These are phyloP conservation scores for Poecilia picta DNA, from an alignment of 2,797 vertebrate genomes.

Conservation along the genomic window DNA sequence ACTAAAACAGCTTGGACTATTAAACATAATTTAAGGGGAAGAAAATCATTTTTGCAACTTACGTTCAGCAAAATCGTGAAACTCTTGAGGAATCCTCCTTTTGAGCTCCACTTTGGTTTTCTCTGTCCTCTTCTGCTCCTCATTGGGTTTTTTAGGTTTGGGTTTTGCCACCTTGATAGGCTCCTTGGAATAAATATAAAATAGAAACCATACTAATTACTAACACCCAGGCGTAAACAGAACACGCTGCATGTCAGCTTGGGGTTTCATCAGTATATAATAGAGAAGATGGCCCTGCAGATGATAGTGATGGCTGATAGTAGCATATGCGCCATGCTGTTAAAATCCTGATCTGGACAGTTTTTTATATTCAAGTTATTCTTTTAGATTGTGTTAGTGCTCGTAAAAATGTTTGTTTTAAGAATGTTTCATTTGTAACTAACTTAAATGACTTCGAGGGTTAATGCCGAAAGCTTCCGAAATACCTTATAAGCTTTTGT, in stretches of 20 bases:
- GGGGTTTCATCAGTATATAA: neutral
- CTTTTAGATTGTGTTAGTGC: neutral
- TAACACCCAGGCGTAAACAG: neutral
- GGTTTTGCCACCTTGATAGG: constrained; percentile 89
- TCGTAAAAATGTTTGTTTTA: neutral
- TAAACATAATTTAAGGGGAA: neutral
- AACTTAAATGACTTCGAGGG: neutral
- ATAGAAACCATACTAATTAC: neutral
- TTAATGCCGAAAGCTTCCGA: neutral
- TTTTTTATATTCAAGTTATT: neutral
- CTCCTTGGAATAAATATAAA: constrained; percentile 78
- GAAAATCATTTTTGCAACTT: constrained; percentile 34
- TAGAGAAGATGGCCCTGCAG: neutral
- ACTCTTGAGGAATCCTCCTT: constrained; percentile 82
- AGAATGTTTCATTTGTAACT: neutral
- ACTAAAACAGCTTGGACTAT: neutral
- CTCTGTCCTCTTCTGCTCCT: constrained; percentile 81
- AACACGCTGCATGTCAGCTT: too few species aligned
- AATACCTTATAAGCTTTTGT: constrained; percentile 94
- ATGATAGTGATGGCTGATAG: neutral
- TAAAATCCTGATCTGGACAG: neutral
- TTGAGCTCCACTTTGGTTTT: constrained; percentile 84
- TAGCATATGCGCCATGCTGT: neutral
- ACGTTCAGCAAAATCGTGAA: constrained; percentile 89
- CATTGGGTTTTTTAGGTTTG: constrained; percentile 85